Conservation (phyloP, 2,888 invertebrate species). For the Lobophora halterata region DNA sequence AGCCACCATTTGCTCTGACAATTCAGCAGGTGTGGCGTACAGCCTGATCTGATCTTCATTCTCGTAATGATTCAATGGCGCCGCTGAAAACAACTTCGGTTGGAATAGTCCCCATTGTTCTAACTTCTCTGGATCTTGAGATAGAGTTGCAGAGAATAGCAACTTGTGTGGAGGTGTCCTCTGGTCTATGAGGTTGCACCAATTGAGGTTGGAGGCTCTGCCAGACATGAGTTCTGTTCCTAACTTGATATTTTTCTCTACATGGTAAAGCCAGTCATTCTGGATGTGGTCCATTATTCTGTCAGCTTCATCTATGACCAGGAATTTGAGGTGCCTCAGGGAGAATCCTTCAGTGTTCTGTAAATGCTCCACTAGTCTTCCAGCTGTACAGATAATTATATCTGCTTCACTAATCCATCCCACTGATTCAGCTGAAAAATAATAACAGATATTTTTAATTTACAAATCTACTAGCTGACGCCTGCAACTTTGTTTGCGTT, state of each 20-base stretch:
- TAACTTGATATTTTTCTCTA: slow-evolving; percentile 85
- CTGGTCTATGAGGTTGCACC: slow-evolving; percentile 65
- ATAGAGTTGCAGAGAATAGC: slow-evolving; percentile 97
- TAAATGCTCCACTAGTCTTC: slow-evolving; percentile 95
- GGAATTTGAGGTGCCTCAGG: slow-evolving; percentile 85
- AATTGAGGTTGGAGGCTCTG: slow-evolving; percentile 72
- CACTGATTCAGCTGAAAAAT: slow-evolving; percentile 75
- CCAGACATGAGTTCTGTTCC: slow-evolving; percentile 75
- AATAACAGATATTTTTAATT: slow-evolving; percentile 7
- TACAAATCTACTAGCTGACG: too few relatives aligned
- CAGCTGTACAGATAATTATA: slow-evolving; percentile 95
- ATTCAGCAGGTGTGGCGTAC: slow-evolving; percentile 90
- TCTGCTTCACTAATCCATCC: slow-evolving; percentile 85
- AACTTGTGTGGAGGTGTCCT: slow-evolving; percentile 90
- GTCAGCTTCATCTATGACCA: slow-evolving; percentile 98
- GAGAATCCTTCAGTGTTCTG: slow-evolving; percentile 90
- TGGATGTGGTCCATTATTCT: slow-evolving; percentile 95
- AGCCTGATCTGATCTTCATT: slow-evolving; percentile 80
- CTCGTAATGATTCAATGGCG: slow-evolving; percentile 60
- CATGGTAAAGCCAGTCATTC: slow-evolving; percentile 93
- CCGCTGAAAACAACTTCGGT: slow-evolving; percentile 93
- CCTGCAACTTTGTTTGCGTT: too few relatives aligned
- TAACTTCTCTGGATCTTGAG: slow-evolving; percentile 97
- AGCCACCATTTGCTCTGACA: slow-evolving; percentile 85
- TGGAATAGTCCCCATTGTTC: slow-evolving; percentile 93